Evolutionary conservation across 1,140 invertebrate genomes (phyloP), one percentile per base, ranked within the genome.

Genomic region (Papilio dardanus): DNA sequence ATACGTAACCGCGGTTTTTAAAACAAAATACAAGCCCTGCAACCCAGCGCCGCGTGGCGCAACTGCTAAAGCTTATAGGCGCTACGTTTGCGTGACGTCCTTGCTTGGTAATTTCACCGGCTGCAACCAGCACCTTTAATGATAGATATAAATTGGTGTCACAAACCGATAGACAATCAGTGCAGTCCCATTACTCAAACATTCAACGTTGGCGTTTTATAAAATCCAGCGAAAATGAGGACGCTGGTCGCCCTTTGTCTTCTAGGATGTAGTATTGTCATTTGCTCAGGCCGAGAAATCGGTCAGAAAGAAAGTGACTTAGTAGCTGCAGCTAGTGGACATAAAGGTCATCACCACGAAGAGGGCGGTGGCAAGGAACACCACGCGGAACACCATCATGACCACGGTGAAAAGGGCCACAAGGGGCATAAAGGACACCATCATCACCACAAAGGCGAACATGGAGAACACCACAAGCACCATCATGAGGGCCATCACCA

Each of bases 391-490:
- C 94, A 94, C 74, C 94, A 95, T 76, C 91, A 92, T 68, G 91
- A 92, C 12, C 92, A 95, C 74, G 95, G 94, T 0, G 92, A 95
- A 37, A 95, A 95, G 65, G 94, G 92, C 0, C 93, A 95, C 71
- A 94, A 95, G 54, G 94, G 94, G 0, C 92, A 95, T 83, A 94
- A 95, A 77, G 87, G 94, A 2, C 93, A 95, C 66, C 95, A 96
- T 80, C 93, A 95, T 50, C 94, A 96, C 80, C 94, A 95, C 75
- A 95, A 96, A 77, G 95, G 96, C 1, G 93, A 95, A 19, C 96
- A 96, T 84, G 95, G 95, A 10, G 95, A 96, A 46, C 95, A 96
- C 84, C 94, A 95, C 80, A 96, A 96, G 79, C 95, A 95, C 81
- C 94, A 94, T 58, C 95, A 96, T 80, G 93, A 94, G n/a, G 95